Evolutionary conservation across 37 sponge, comb jelly and placozoan genomes (phyloP), one percentile per base, ranked within the genome.

Genomic region (Lycopodina hypogea): DNA sequence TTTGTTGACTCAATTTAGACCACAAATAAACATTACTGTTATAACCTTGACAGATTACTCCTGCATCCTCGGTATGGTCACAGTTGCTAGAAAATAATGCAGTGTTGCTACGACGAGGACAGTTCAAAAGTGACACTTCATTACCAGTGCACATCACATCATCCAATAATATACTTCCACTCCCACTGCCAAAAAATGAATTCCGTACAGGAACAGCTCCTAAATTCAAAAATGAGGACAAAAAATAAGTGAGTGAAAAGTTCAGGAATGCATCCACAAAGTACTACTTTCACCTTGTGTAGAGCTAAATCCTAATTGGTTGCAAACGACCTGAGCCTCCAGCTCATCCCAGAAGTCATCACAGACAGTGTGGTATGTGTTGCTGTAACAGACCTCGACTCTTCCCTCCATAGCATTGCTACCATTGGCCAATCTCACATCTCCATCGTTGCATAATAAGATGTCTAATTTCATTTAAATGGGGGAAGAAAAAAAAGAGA

Each of bases 321-420:
- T 65, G 30, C 66, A 65, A 8, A 65, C 66, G 7, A 65, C 66
- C 30, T 11, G 66, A 32, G 66, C 66, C 8, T 65, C 66, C 35
- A 65, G 30, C 30, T 24, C 66, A 65, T 65, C 66, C 66, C 66
- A 65, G 66, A 65, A 65, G 30, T 65, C 66, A 65, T 65, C 66
- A 65, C 66, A 65, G 30, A 65, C 66, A 32, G 35, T 65, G 66
- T 65, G 66, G 30, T 32, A 65, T 32, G 66, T 42, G 50, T 41
- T 70, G 37, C n/a, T 45, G 24, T 45, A 48, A 38, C 71, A 70
- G 50, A 70, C 28, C 37, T 70, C 71, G 1, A 70, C 71, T 41
- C 71, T 37, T 45, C 71, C 71, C 35, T 70, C 71, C 50, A 45
- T 45, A 23, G 23, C 38, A 17, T 4, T 60, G 42, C 45, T 41